Evolutionary conservation across 2,888 invertebrate species (phyloP).

Genomic region (Saturnia japonica): DNA sequence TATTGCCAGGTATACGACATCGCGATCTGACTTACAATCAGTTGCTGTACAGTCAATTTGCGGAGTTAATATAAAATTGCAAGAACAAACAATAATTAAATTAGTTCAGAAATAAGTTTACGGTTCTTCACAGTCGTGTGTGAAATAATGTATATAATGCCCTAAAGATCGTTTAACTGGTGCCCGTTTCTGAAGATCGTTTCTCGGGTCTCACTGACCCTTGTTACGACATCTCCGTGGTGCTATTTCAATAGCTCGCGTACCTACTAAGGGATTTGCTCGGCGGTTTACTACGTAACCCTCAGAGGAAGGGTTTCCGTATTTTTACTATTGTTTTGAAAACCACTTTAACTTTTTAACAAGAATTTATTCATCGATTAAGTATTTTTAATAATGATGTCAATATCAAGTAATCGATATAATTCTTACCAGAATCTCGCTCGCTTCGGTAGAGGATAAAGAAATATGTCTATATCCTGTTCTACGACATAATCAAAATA

Average conservation of each 20-base stretch:
- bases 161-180: conserved; percentile 20
- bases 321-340: conserved; percentile 12
- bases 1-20: too few relatives aligned
- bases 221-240: conserved; percentile 25
- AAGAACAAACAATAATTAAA: too few relatives aligned
- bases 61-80: too few relatives aligned
- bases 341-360: background rate
- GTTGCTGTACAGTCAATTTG: too few relatives aligned
- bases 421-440: background rate
- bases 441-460: too few relatives aligned
- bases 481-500: too few relatives aligned
- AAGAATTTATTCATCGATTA: background rate
- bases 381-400: background rate
- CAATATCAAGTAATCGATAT: too few relatives aligned
- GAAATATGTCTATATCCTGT: too few relatives aligned
- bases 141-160: conserved; percentile 5
- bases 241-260: conserved; percentile 21
- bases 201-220: conserved; percentile 24
- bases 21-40: too few relatives aligned
- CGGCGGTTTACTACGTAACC: conserved; percentile 24
- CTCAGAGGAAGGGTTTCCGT: background rate
- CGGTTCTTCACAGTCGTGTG: background rate
- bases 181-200: conserved; percentile 28
- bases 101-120: background rate
- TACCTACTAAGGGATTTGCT: conserved; percentile 17